Conservation (phyloP, 2,113 vertebrate genomes). For the Lonchura striata region DNA sequence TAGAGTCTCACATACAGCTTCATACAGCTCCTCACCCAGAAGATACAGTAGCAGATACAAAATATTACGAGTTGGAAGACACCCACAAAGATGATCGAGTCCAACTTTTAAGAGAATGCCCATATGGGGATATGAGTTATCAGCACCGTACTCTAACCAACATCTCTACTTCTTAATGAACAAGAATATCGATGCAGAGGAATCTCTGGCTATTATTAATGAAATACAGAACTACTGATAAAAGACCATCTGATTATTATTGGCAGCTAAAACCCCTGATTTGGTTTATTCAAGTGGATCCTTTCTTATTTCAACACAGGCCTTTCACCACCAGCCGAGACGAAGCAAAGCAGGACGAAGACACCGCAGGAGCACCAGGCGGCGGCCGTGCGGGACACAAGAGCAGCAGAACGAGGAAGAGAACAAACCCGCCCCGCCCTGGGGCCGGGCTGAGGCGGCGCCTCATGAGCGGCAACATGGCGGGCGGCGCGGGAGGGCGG, state of each 20-base stretch:
- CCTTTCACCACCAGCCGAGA: neutral
- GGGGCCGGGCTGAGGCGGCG: neutral
- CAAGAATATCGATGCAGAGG: no score
- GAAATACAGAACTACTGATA: neutral
- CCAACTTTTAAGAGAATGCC: no score
- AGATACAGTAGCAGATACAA: neutral
- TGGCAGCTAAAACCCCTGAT: neutral
- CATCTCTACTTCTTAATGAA: fast-evolving
- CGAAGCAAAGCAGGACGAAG: fast-evolving
- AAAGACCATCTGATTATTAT: neutral
- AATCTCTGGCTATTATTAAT: neutral
- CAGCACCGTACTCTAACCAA: neutral
- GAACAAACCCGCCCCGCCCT: fast-evolving
- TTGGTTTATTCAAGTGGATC: neutral
- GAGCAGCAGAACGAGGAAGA: fast-evolving
- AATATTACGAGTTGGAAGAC: neutral
- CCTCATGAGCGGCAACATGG: neutral
- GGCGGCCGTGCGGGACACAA: fast-evolving
- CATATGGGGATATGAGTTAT: fast-evolving
- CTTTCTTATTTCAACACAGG: neutral
- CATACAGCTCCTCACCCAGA: neutral
- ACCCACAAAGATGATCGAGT: neutral
- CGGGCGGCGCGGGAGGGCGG: neutral
- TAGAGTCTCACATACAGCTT: no score
- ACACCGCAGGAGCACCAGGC: fast-evolving